Evolutionary conservation across 2,888 invertebrate genomes (phyloP).

Genomic region (Drosophila aldrichi): DNA sequence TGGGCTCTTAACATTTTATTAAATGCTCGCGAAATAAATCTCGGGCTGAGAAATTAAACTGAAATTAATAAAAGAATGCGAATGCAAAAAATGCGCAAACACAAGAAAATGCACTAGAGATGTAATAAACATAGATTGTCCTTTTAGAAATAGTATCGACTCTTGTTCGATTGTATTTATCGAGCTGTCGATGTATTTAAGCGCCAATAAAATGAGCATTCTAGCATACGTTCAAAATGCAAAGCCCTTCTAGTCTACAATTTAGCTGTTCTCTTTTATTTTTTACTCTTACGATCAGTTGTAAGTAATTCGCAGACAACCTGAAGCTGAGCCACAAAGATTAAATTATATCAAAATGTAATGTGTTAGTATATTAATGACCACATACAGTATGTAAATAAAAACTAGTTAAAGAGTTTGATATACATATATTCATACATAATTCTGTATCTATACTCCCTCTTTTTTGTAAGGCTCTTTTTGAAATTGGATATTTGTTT

Average conservation of each 20-base stretch:
- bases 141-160: constrained; percentile 16
- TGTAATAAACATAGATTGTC: constrained; percentile 23
- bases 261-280: background rate
- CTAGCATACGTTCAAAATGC: background rate
- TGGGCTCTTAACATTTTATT: constrained; percentile 30
- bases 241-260: too few species aligned
- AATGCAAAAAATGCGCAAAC: constrained; percentile 59
- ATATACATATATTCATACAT: background rate
- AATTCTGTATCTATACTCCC: too few species aligned
- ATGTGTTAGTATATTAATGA: too few species aligned
- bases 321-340: background rate
- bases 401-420: background rate
- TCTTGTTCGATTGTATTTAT: background rate
- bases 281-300: background rate
- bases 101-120: constrained; percentile 55
- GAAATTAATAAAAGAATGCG: constrained; percentile 51
- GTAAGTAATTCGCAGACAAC: background rate
- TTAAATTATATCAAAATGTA: background rate
- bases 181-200: constrained; percentile 1
- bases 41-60: constrained; percentile 41
- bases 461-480: background rate
- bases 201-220: background rate
- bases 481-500: background rate
- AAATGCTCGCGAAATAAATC: constrained; percentile 34
- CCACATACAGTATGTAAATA: background rate